Evolutionary conservation across 2,888 invertebrate genomes (phyloP), one percentile per base, ranked within the genome.

Genomic region (Adineta ricciae): DNA sequence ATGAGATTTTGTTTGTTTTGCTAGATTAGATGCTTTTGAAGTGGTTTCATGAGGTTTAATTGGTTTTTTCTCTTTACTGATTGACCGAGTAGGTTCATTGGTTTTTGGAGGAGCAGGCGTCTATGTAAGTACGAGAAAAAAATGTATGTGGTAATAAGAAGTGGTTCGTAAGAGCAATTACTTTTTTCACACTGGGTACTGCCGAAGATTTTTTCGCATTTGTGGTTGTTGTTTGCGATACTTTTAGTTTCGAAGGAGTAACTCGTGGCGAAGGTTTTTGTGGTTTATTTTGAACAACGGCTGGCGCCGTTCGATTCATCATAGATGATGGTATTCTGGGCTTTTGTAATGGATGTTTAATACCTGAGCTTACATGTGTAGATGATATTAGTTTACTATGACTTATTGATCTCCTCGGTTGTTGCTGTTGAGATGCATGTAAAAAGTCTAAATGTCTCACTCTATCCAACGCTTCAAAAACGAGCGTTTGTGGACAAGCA

Each of bases 401-500:
- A 19, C 4, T 64, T 16, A 19, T 27, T 2, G 3, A 32, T 8
- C 5, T 4, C 19, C 16, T 64, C 16, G 27, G 64, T 32, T 32
- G 64, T 14, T 52, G 52, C 24, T 27, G 32, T 64, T 64, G n/a
- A 14, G 27, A 27, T 24, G 24, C 38, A n/a, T 41, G 41, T 41
- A 78, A 78, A 78, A 78, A 32, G 11, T 78, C 78, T 11, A 41
- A 16, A 78, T 78, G 41, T n/a, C n/a, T 21, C 24, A 41, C 41
- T 78, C 14, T 38, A n/a, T 41, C 9, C 24, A 78, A 78, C 41
- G 78, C 78, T 78, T 78, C 78, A 78, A 78, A 78, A 11, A 78
- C 78, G 24, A 78, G 41, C 41, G 78, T 78, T 78, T 78, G 78
- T 41, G 78, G 78, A 19, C 41, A 78, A n/a, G 78, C 78, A 78